These are phyloP conservation scores for Macaria liturata DNA, from an alignment of 2,888 invertebrate genomes.

Conservation along the genomic window DNA sequence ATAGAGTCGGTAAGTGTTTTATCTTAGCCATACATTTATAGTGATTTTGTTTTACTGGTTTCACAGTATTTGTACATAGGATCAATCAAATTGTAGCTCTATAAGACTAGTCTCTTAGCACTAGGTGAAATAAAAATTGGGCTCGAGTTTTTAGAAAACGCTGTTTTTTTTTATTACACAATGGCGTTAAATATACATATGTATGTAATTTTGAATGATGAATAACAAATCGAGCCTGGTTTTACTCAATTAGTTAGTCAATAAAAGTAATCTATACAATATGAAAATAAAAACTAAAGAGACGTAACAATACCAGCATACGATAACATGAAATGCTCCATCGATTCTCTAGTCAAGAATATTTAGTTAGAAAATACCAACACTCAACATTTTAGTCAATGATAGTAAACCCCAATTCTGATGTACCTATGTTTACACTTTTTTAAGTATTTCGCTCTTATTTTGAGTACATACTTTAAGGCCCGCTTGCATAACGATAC, in stretches of 20 bases:
- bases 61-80: constrained; percentile 36
- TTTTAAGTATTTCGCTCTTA: no score
- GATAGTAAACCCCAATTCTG: no score
- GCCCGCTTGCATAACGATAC: no score
- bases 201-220: no score
- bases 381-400: not conserved
- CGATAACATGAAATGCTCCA: constrained; percentile 33
- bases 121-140: not conserved
- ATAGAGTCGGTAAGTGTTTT: not conserved
- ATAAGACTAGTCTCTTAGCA: constrained; percentile 13
- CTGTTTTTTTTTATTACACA: no score
- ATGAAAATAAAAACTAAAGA: no score
- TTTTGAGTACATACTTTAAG: no score
- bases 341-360: constrained; percentile 62
- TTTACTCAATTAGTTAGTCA: constrained; percentile 17
- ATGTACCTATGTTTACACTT: no score
- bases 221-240: not conserved
- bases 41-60: constrained; percentile 14
- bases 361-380: constrained; percentile 33
- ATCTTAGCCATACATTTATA: constrained; percentile 11
- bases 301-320: not conserved
- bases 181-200: no score
- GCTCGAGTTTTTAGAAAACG: no score
- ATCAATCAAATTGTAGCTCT: constrained; percentile 17
- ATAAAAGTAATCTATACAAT: no score